Evolutionary conservation across 1,140 invertebrate genomes (phyloP), one percentile per base, ranked within the genome.

Genomic region (Catajapyx aquilonaris): DNA sequence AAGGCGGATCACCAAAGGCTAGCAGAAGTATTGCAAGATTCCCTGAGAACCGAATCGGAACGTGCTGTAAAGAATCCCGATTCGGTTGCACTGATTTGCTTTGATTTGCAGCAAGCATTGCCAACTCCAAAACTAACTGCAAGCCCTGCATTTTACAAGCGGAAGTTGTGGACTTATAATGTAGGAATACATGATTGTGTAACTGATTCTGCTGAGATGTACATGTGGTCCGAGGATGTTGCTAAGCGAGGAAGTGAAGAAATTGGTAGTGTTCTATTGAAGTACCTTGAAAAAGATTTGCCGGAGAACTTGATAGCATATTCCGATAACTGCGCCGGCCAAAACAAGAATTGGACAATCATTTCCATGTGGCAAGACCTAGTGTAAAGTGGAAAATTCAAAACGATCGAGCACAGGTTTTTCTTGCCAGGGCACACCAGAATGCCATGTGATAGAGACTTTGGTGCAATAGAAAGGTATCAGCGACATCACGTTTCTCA

Each of bases 101-200:
- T 39, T 11, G 38, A 39, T 34, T 20, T 39, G 31, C 38, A 39
- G 31, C 38, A 39, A 22, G 21, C 38, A 5, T 19, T 39, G 31
- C 38, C 38, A 11, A 39, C 31, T 3, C 38, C 38, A 9, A 39
- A 39, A 34, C 38, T 39, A 7, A 20, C 16, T 20, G 19, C 21
- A 17, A 32, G 38, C 16, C 31, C 31, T n/a, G 31, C 31, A 10
- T 39, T 39, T 39, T 39, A 34, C 13, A 34, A 13, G 10, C 15
- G 31, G 10, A 39, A 39, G 21, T 18, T 39, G 22, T 34, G 38
- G 38, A 34, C 31, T 13, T 39, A 19, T 30, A 39, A 39, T 21
- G 17, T 34, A 15, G 19, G 19, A 18, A 34, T 39, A 3, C 38
- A 39, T 34, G 18, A 35, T 22, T 34, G 4, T 39, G 21, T 13